Conservation (phyloP, 2,113 vertebrate species). For the Rhizomys pruinosus region DNA sequence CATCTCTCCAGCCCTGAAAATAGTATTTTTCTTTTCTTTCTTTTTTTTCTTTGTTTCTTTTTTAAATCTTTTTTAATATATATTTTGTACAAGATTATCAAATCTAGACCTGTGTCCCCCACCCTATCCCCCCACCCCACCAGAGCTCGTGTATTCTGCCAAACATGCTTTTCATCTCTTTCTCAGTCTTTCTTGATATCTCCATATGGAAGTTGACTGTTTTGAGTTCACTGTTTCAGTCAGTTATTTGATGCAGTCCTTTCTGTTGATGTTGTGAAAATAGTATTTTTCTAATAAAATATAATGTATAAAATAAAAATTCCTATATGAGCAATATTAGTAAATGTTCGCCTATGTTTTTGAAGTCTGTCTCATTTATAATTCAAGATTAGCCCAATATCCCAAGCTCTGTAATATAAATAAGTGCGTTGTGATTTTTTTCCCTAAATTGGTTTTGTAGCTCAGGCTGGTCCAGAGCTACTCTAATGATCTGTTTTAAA, state of each 20-base stretch:
- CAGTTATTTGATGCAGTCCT: too few relatives aligned
- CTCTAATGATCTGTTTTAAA: not conserved
- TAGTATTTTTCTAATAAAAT: not conserved
- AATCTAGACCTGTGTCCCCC: too few relatives aligned
- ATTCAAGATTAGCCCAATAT: not conserved
- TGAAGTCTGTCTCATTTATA: not conserved
- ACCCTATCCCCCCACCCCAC: too few relatives aligned
- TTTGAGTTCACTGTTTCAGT: too few relatives aligned
- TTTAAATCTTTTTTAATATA: too few relatives aligned
- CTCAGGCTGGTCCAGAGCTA: not conserved
- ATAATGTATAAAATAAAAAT: slow-evolving; percentile 49
- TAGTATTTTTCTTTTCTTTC: not conserved
- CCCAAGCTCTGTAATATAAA: not conserved
- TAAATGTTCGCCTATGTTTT: slow-evolving; percentile 4
- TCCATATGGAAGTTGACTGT: too few relatives aligned
- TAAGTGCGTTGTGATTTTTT: not conserved
- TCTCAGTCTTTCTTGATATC: too few relatives aligned
- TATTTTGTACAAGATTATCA: too few relatives aligned
- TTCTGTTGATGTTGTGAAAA: too few relatives aligned
- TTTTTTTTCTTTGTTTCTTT: too few relatives aligned
- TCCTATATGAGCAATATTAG: not conserved
- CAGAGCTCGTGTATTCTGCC: too few relatives aligned
- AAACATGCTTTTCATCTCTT: too few relatives aligned
- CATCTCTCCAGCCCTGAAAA: not conserved
- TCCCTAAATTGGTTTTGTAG: slow-evolving; percentile 4